Conservation (phyloP, 2,888 invertebrate species). For the Choristoneura rosaceana region DNA sequence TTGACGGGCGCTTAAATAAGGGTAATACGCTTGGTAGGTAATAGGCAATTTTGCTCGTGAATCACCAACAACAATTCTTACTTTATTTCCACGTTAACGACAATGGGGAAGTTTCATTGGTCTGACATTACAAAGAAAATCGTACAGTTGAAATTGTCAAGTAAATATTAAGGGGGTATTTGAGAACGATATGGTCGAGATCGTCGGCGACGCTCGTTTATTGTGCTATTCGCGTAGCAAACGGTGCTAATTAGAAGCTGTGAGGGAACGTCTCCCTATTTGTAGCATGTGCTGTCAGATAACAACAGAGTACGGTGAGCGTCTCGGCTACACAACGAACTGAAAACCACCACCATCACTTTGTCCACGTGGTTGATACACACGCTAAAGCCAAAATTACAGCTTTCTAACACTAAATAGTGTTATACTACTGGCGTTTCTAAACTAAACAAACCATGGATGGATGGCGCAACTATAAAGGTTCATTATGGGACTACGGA, state of each 20-base stretch:
- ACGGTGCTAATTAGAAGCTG: not conserved
- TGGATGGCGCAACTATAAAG: too few relatives aligned
- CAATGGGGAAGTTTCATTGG: slow-evolving; percentile 17
- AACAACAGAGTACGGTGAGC: too few relatives aligned
- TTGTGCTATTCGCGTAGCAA: not conserved
- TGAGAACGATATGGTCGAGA: not conserved
- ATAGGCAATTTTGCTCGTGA: slow-evolving; percentile 11
- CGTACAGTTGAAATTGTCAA: slow-evolving; percentile 10
- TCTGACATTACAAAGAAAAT: slow-evolving; percentile 1
- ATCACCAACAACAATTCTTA: slow-evolving; percentile 9
- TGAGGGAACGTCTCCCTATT: not conserved
- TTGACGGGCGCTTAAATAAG: slow-evolving; percentile 8
- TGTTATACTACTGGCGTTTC: too few relatives aligned
- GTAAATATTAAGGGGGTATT: slow-evolving; percentile 7
- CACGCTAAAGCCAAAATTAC: too few relatives aligned
- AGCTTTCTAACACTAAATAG: too few relatives aligned
- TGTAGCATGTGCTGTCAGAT: too few relatives aligned
- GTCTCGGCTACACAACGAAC: too few relatives aligned
- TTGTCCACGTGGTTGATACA: too few relatives aligned
- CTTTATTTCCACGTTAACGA: slow-evolving; percentile 18
- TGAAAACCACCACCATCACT: too few relatives aligned
- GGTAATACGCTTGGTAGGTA: slow-evolving; percentile 6
- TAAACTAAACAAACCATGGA: too few relatives aligned
- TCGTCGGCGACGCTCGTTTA: not conserved
- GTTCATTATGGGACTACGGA: too few relatives aligned